These are phyloP conservation scores for Otocyon megalotis DNA, from an alignment of 2,113 vertebrate species.

Conservation along the genomic window DNA sequence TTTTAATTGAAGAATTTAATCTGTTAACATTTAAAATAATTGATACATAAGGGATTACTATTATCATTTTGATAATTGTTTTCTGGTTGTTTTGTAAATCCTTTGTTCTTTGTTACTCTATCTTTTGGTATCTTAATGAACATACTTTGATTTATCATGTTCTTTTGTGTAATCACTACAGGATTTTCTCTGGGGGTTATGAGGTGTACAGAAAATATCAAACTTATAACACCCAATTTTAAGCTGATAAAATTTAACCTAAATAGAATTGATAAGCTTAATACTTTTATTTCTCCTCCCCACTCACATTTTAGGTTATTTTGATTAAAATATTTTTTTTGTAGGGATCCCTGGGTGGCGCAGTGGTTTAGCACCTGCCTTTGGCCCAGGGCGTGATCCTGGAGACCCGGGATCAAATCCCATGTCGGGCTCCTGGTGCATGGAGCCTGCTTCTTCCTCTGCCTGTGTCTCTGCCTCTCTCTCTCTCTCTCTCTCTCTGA, in stretches of 20 bases:
- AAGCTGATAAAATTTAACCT: not conserved
- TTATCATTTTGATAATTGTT: not conserved
- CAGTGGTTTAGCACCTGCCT: no score
- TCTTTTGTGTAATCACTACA: not conserved
- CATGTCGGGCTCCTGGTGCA: no score
- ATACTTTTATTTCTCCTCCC: not conserved
- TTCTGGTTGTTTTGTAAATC: not conserved
- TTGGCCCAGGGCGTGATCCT: no score
- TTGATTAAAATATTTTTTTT: not conserved
- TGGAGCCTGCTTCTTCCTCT: no score
- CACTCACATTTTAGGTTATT: not conserved
- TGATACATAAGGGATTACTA: not conserved
- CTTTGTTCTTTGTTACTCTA: not conserved
- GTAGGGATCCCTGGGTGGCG: no score
- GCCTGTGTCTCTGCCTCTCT: no score
- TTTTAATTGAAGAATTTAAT: not conserved
- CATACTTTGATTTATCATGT: not conserved
- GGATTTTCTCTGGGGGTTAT: not conserved
- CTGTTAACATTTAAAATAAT: not conserved
- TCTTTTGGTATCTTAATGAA: not conserved
- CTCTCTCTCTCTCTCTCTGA: no score
- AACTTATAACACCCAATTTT: not conserved
- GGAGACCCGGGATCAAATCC: no score
- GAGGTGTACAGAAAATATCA: not conserved
- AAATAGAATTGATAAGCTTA: not conserved